Evolutionary conservation across 2,797 vertebrate genomes (phyloP).

Genomic region (Lindbergichthys nudifrons): DNA sequence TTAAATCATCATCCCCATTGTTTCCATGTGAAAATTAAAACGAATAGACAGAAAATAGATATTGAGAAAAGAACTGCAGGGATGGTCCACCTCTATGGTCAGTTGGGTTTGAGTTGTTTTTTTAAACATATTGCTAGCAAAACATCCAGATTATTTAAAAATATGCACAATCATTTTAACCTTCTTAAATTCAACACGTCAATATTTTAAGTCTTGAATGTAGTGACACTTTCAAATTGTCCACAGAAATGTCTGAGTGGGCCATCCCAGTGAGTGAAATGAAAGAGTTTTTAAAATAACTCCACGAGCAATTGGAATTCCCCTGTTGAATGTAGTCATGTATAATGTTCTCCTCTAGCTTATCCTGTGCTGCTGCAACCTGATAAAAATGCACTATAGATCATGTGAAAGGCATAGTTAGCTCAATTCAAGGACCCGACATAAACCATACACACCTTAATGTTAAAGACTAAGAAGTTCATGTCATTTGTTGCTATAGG

Average conservation of each 20-base stretch:
- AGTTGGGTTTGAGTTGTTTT: not conserved
- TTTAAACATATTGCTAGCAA: slow-evolving; percentile 13
- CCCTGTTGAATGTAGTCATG: slow-evolving; percentile 35
- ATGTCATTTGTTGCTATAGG: slow-evolving; percentile 72
- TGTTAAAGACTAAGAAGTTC: slow-evolving; percentile 71
- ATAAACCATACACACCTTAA: slow-evolving; percentile 68
- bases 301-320: slow-evolving; percentile 29
- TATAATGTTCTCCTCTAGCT: slow-evolving; percentile 69
- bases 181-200: slow-evolving; percentile 38
- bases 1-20: too few relatives aligned
- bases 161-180: not conserved
- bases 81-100: slow-evolving; percentile 20
- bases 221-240: slow-evolving; percentile 13
- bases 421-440: slow-evolving; percentile 67
- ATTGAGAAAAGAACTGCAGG: slow-evolving; percentile 18
- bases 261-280: slow-evolving; percentile 47
- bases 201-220: slow-evolving; percentile 11
- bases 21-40: too few relatives aligned
- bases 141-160: slow-evolving; percentile 29
- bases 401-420: slow-evolving; percentile 71
- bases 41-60: slow-evolving; percentile 4
- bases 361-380: slow-evolving; percentile 80
- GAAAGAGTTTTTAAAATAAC: slow-evolving; percentile 39
- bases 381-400: slow-evolving; percentile 74
- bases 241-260: slow-evolving; percentile 5